A percentile compares a stretch with the other conserved stretches of the same genome.
These are phyloP conservation scores for Scaptodrosophila latifasciaeformis DNA, from an alignment of 2,888 invertebrate genomes.

Conservation along the genomic window DNA sequence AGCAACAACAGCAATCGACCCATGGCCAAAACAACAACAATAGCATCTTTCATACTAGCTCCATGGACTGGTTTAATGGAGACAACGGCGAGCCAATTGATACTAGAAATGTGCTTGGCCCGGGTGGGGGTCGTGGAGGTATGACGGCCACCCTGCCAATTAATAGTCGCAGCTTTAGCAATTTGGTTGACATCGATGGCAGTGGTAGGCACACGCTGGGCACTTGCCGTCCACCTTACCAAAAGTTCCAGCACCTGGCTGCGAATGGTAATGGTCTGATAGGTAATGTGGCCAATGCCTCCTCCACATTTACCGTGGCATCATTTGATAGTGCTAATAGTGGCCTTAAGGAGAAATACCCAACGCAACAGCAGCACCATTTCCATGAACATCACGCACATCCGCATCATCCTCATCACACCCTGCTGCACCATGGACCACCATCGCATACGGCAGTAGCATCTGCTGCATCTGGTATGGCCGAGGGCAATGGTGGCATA, in stretches of 20 bases:
- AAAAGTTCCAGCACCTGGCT: constrained; percentile 67
- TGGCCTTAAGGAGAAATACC: constrained; percentile 72
- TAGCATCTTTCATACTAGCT: constrained; percentile 32
- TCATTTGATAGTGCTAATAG: constrained; percentile 67
- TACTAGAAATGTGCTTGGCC: no score
- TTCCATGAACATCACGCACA: constrained; percentile 52
- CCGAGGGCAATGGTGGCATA: constrained; percentile 17
- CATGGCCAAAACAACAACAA: constrained; percentile 21
- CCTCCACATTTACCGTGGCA: constrained; percentile 60
- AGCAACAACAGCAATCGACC: constrained; percentile 28
- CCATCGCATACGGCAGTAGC: constrained; percentile 23
- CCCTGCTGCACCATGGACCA: constrained; percentile 40
- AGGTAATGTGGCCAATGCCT: constrained; percentile 43
- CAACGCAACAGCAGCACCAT: constrained; percentile 53
- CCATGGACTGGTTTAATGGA: constrained; percentile 23
- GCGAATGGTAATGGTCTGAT: constrained; percentile 40
- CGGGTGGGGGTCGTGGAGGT: not conserved
- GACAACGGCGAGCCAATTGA: not conserved
- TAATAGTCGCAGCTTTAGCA: constrained; percentile 69
- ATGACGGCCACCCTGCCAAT: constrained; percentile 43
- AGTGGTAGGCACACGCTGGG: constrained; percentile 35
- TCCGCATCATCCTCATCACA: constrained; percentile 26
- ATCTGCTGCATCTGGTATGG: constrained; percentile 44
- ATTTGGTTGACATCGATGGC: constrained; percentile 69
- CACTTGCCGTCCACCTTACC: constrained; percentile 64